These are phyloP conservation scores for Darevskia mixta DNA, from an alignment of 2,797 vertebrate genomes.

Conservation along the genomic window DNA sequence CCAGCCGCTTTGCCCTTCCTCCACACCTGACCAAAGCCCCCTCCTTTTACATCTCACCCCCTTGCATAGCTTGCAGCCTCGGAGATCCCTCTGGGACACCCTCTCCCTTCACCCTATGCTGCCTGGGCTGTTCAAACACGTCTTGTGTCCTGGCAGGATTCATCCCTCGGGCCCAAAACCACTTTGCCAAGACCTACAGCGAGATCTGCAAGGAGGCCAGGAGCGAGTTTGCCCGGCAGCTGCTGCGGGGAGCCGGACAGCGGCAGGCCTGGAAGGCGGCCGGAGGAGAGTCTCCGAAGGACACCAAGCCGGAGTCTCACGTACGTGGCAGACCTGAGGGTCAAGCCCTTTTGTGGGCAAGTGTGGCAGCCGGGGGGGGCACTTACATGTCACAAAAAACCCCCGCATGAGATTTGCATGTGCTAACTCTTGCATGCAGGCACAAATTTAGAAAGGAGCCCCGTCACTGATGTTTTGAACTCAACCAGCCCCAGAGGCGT, in stretches of 20 bases:
- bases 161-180: slow-evolving; percentile 78
- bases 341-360: background rate
- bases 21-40: no score
- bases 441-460: no score
- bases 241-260: background rate
- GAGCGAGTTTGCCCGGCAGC: slow-evolving; percentile 65
- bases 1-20: no score
- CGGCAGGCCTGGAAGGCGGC: slow-evolving; percentile 13
- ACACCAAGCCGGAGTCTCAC: slow-evolving; percentile 50
- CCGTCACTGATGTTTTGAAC: no score
- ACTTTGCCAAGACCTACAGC: slow-evolving; percentile 80
- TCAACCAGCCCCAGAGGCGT: no score
- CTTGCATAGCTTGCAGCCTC: no score
- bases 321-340: slow-evolving; percentile 12
- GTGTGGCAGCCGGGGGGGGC: background rate
- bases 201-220: slow-evolving; percentile 77
- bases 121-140: background rate
- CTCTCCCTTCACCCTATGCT: no score
- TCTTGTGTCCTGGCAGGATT: slow-evolving; percentile 72
- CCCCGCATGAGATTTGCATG: no score
- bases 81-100: no score
- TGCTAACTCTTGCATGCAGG: no score
- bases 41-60: no score
- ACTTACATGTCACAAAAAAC: no score
- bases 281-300: background rate